Evolutionary conservation across 2,113 vertebrate genomes (phyloP), one percentile per base, ranked within the genome.

Genomic region (Myanophis thanlyinensis): DNA sequence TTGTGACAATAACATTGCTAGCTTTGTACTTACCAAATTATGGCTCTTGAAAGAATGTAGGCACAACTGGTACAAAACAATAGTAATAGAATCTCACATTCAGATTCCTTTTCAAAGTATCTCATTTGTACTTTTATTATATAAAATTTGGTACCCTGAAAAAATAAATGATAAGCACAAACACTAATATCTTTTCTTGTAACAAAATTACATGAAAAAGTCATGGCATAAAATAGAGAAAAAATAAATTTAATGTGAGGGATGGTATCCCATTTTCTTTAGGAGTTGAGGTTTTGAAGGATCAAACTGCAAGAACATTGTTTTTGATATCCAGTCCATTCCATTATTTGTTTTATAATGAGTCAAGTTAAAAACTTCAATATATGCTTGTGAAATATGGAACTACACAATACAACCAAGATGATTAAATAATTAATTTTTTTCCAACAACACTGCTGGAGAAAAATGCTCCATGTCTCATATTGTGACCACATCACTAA

Each of bases 1-100:
- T 91, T 85, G 51, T 25, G 73, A 91, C 87, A 87, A 44, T 54
- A 35, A 59, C 84, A 94, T 47, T 44, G 53, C 73, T 85, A 25
- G 23, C 35, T 47, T 94, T 85, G 51, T 95, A 95, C 44, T 87
- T 13, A 0, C 23, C 46, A 93, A 94, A 94, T 53, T 15, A 93
- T 52, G 95, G 5, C 89, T 92, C n/a, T 86, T 22, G 6, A 89
- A 95, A 93, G 13, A 53, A 13, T 23, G 20, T 25, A 89, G 30
- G 51, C 12, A 20, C 3, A 44, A 10, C 25, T 30, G 90, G 93
- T 93, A 47, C 62, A 56, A 93, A 88, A 46, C 59, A 85, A 30
- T 91, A 30, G 18, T 84, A 89, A 84, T 59, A 89, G 91, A 6
- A 27, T 22, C 7, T 80, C 73, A 80, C 73, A 44, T 44, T 80